Evolutionary conservation across 2,113 vertebrate species (phyloP).

Genomic region (Neolamprologus variostigma): DNA sequence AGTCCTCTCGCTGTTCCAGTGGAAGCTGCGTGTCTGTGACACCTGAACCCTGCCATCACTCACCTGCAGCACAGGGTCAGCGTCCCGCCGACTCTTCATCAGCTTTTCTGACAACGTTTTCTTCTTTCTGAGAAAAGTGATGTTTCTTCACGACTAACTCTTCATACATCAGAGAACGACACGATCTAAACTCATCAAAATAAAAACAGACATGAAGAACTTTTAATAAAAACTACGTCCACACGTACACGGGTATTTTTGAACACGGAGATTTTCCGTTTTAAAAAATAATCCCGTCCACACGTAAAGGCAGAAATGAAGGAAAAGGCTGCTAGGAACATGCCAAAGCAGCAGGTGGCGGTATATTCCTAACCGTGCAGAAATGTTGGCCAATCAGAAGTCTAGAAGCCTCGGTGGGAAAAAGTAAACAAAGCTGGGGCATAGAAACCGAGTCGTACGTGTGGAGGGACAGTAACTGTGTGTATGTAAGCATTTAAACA

Average conservation of each 20-base stretch:
- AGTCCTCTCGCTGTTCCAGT: neutral
- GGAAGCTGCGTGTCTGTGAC: neutral
- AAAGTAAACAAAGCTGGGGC: fast-evolving
- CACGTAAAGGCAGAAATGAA: fast-evolving
- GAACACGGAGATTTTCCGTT: neutral
- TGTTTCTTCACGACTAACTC: neutral
- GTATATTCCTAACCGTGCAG: fast-evolving
- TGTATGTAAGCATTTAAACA: neutral
- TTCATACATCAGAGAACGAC: neutral
- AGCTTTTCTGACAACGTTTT: neutral
- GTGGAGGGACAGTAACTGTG: neutral
- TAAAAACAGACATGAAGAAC: neutral
- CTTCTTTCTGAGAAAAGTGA: neutral
- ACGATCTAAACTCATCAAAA: neutral
- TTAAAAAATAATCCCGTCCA: neutral
- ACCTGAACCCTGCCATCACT: fast-evolving
- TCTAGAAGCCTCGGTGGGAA: neutral
- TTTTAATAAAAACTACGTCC: neutral
- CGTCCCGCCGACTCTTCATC: neutral
- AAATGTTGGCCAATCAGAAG: neutral
- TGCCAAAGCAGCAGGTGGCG: neutral
- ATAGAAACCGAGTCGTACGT: fast-evolving
- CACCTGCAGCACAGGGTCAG: neutral
- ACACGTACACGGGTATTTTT: neutral
- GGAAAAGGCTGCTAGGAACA: neutral